These are phyloP conservation scores for Lamellibrachia columna DNA, from an alignment of 2,888 invertebrate genomes.

Conservation along the genomic window DNA sequence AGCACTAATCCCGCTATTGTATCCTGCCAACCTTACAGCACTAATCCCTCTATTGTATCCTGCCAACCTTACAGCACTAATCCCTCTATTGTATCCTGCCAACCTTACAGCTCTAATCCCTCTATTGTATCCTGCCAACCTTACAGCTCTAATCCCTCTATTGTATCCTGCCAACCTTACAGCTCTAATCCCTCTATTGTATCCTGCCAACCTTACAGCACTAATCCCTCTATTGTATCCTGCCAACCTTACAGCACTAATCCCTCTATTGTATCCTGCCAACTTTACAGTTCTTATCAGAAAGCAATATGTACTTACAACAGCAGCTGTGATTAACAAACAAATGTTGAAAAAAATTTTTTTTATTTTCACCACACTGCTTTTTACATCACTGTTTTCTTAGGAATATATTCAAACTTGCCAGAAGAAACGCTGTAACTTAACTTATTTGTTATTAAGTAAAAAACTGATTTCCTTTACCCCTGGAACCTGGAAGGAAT, in stretches of 20 bases:
- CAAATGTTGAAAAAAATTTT: background rate
- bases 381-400: background rate
- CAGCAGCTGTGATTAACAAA: background rate
- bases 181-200: background rate
- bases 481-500: background rate
- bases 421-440: background rate
- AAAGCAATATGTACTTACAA: background rate
- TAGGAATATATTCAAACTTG: background rate
- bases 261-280: background rate
- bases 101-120: background rate
- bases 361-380: background rate
- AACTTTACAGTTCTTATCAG: background rate
- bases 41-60: background rate
- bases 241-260: background rate
- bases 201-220: background rate
- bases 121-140: background rate
- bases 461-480: background rate
- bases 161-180: background rate
- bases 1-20: background rate
- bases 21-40: background rate
- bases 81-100: background rate
- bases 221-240: background rate
- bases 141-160: background rate
- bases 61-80: background rate
- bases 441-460: background rate